Evolutionary conservation across 2,113 vertebrate genomes (phyloP).

Genomic region (Thunnus thynnus): DNA sequence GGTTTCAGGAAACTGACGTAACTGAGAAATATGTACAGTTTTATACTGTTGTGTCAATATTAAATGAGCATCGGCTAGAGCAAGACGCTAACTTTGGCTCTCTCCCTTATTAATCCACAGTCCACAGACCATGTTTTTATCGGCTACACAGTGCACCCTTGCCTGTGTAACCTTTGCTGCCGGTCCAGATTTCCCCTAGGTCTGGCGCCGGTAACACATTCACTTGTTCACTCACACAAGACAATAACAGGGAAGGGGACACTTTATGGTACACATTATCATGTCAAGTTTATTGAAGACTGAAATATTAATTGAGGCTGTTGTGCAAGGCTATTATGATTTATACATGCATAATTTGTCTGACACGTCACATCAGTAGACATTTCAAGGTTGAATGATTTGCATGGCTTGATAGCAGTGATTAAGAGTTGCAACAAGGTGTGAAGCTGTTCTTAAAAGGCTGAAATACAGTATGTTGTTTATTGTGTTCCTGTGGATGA

Average conservation of each 20-base stretch:
- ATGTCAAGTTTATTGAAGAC: slow-evolving; percentile 34
- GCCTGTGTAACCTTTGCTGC: too few relatives aligned
- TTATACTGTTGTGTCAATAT: too few relatives aligned
- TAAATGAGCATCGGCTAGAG: too few relatives aligned
- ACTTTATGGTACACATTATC: slow-evolving; percentile 16
- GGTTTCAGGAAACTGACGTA: too few relatives aligned
- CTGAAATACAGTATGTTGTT: slow-evolving; percentile 10
- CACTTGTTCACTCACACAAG: slow-evolving; percentile 22
- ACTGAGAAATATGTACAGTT: too few relatives aligned
- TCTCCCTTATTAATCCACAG: too few relatives aligned
- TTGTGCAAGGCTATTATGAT: slow-evolving; percentile 22
- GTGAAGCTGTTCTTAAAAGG: slow-evolving; percentile 35
- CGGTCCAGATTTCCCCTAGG: too few relatives aligned
- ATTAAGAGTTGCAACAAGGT: slow-evolving; percentile 40
- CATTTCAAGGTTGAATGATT: slow-evolving; percentile 42
- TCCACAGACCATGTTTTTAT: too few relatives aligned
- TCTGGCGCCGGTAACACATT: too few relatives aligned
- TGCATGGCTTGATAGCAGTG: slow-evolving; percentile 18
- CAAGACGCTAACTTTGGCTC: too few relatives aligned
- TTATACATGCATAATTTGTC: slow-evolving; percentile 34
- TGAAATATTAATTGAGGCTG: slow-evolving; percentile 17
- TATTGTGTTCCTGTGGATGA: slow-evolving; percentile 6
- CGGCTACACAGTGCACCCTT: too few relatives aligned
- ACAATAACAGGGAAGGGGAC: slow-evolving; percentile 28
- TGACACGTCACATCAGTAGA: slow-evolving; percentile 31